A percentile compares a stretch with the other conserved stretches of the same genome.
Conservation (phyloP, 53 echinoderm and acorn worm species). For the Actinopyga echinites region DNA sequence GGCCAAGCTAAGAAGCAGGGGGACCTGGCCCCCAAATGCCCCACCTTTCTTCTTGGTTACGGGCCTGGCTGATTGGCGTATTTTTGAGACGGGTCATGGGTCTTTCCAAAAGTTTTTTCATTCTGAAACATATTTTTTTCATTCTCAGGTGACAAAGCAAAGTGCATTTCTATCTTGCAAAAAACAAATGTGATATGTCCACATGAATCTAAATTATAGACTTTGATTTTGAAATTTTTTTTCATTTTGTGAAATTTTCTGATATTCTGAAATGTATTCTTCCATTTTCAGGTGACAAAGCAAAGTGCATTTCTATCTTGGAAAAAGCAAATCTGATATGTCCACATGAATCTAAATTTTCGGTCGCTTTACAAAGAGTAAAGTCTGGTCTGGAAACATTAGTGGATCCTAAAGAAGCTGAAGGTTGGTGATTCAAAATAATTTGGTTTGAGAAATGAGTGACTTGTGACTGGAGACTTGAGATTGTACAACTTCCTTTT, state of each 20-base stretch:
- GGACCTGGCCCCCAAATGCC: too few relatives aligned
- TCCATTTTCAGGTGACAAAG: slow-evolving; percentile 43
- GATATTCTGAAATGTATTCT: not conserved
- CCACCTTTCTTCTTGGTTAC: too few relatives aligned
- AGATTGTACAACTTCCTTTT: too few relatives aligned
- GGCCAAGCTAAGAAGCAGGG: too few relatives aligned
- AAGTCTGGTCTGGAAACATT: not conserved
- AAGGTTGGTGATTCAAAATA: not conserved
- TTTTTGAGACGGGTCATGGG: too few relatives aligned
- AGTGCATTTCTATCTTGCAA: slow-evolving; percentile 56
- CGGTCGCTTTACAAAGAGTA: not conserved
- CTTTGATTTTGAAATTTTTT: too few relatives aligned
- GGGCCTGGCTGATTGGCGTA: too few relatives aligned
- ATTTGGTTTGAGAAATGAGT: too few relatives aligned
- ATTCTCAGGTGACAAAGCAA: slow-evolving; percentile 51
- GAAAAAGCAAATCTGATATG: slow-evolving; percentile 52
- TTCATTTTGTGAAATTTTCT: too few relatives aligned
- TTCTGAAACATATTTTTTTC: not conserved
- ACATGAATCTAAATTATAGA: slow-evolving; percentile 3
- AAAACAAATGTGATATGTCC: slow-evolving; percentile 49
- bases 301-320: slow-evolving; percentile 59
- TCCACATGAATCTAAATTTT: not conserved
- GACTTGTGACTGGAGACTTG: too few relatives aligned
- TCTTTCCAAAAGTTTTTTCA: too few relatives aligned
- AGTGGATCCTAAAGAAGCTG: not conserved